phyloP scores from a whole-genome alignment of 2,113 vertebrate species.

The Prunella fulvescens region DNA sequence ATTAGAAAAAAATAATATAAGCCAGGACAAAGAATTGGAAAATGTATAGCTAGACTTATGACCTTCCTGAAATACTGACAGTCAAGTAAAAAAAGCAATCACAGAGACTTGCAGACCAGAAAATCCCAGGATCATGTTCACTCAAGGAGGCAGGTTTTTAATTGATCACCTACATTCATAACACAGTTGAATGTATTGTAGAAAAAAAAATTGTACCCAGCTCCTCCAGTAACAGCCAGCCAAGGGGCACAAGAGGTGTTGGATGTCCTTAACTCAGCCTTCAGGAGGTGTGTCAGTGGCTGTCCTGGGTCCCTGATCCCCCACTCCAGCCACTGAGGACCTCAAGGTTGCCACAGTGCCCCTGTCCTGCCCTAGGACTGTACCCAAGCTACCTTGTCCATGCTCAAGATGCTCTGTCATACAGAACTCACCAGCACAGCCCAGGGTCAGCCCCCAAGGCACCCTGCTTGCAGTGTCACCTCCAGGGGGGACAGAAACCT shows the following conservation, averaged over 20 bases:
- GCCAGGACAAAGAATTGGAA: neutral
- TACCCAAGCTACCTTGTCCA: too few relatives aligned
- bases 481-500: neutral
- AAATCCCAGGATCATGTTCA: constrained; percentile 29
- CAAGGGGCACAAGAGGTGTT: neutral
- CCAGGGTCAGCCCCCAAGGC: neutral
- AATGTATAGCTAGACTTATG: neutral
- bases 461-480: neutral
- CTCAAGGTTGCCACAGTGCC: neutral
- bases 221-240: neutral
- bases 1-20: neutral
- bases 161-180: neutral
- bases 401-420: neutral
- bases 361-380: neutral
- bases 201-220: neutral
- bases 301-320: neutral
- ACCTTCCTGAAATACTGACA: neutral
- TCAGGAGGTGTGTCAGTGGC: neutral
- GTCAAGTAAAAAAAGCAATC: constrained; percentile 18
- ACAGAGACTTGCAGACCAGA: constrained; percentile 16
- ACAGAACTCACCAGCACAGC: neutral
- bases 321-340: neutral
- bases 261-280: neutral
- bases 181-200: neutral
- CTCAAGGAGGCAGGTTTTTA: constrained; percentile 18